Conservation (phyloP, 1,140 invertebrate genomes). For the Hestina assimilis region DNA sequence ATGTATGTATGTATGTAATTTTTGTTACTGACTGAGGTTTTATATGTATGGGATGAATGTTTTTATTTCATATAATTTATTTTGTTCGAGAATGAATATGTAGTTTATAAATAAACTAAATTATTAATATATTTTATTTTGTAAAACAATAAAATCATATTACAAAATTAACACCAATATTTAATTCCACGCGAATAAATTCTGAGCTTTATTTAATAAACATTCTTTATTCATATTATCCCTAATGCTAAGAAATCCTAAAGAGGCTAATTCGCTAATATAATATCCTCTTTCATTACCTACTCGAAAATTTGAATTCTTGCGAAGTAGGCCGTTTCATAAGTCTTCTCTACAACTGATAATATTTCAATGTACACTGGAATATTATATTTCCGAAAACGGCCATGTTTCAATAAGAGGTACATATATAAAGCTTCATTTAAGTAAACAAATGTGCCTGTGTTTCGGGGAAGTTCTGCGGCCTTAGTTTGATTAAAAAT, state of each 20-base stretch:
- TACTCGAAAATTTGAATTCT: conserved; percentile 41
- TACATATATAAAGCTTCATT: conserved; percentile 19
- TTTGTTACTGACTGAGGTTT: background rate
- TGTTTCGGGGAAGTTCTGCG: too few species aligned
- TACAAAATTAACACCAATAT: background rate
- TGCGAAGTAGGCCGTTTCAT: conserved; percentile 43
- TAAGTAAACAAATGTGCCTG: background rate
- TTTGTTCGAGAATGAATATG: too few species aligned
- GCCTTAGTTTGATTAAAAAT: too few species aligned
- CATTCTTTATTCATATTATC: conserved; percentile 15
- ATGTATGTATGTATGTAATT: background rate
- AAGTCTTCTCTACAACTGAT: conserved; percentile 59
- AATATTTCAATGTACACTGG: conserved; percentile 45
- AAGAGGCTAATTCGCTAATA: conserved; percentile 28
- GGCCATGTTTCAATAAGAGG: conserved; percentile 13
- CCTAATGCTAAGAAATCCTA: conserved; percentile 20
- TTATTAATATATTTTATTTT: background rate
- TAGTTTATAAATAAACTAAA: too few species aligned
- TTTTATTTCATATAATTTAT: too few species aligned
- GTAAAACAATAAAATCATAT: background rate
- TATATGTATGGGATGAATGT: background rate
- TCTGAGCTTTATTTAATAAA: background rate
- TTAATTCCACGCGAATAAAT: background rate
- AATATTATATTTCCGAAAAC: conserved; percentile 46
- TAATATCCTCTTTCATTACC: conserved; percentile 44